Evolutionary conservation across 2,113 vertebrate species (phyloP).

Genomic region (Lophotis ruficrista): DNA sequence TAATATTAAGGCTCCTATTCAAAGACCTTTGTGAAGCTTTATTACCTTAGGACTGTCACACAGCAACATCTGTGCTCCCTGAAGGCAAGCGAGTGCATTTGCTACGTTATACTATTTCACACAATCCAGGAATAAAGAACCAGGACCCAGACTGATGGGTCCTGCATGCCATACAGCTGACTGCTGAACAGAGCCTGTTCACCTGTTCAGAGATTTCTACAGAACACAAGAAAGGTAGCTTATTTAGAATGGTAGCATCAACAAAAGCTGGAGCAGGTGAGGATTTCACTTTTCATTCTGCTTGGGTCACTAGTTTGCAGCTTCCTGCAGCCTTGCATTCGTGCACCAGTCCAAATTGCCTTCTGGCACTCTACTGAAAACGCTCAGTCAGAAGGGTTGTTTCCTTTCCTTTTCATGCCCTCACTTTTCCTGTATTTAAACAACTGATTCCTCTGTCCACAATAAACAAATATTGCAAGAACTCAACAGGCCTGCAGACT

Average conservation of each 20-base stretch:
- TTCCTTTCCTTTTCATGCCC: background rate
- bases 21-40: background rate
- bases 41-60: background rate
- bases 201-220: background rate
- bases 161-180: background rate
- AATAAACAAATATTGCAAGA: background rate
- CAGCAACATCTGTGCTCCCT: background rate
- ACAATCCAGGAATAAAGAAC: background rate
- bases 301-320: background rate
- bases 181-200: background rate
- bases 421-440: background rate
- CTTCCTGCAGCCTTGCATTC: background rate
- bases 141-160: background rate
- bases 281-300: background rate
- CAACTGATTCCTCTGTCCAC: background rate
- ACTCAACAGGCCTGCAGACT: background rate
- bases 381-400: background rate
- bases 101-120: background rate
- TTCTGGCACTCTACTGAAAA: background rate
- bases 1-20: background rate
- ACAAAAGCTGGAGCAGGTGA: background rate
- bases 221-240: background rate
- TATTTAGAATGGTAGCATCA: background rate
- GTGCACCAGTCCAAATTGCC: background rate
- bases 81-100: background rate